A percentile compares a stretch with the other conserved stretches of the same genome.
Conservation (phyloP, 2,888 invertebrate species). For the Serrognathus titanus region DNA sequence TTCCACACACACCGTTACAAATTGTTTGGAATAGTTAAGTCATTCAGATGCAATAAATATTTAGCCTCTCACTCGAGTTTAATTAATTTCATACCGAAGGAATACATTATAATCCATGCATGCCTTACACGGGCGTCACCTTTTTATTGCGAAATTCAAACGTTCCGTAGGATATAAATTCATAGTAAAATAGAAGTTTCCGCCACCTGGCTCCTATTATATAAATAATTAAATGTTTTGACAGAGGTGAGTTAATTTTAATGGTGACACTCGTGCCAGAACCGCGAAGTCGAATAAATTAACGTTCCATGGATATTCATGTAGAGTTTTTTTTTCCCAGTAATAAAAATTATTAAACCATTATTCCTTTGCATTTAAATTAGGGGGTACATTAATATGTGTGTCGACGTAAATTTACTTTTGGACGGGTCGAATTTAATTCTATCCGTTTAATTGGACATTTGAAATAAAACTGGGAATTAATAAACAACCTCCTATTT, state of each 20-base stretch:
- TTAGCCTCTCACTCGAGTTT: too few relatives aligned
- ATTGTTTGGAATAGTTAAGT: too few relatives aligned
- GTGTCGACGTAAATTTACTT: neutral
- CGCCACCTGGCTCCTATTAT: conserved; percentile 14
- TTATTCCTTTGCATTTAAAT: neutral
- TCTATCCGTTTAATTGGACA: too few relatives aligned
- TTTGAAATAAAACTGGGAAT: too few relatives aligned
- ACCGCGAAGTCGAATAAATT: neutral
- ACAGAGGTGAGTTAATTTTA: neutral
- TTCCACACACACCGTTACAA: too few relatives aligned
- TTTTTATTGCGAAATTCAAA: too few relatives aligned
- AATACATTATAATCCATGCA: too few relatives aligned
- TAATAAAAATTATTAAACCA: neutral
- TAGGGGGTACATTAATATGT: neutral
- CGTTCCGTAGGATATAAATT: neutral
- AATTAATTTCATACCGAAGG: too few relatives aligned
- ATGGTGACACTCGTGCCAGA: neutral
- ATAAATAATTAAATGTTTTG: conserved; percentile 15
- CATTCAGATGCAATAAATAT: too few relatives aligned
- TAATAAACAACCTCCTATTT: too few relatives aligned
- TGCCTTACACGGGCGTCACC: too few relatives aligned
- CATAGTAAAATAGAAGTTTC: conserved; percentile 8
- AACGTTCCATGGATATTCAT: neutral
- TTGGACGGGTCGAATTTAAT: neutral
- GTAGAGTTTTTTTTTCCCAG: neutral